Percentiles rank a stretch among this genome's conserved stretches.
These are phyloP conservation scores for Urocolius indicus DNA, from an alignment of 2,113 vertebrate species.

Conservation along the genomic window DNA sequence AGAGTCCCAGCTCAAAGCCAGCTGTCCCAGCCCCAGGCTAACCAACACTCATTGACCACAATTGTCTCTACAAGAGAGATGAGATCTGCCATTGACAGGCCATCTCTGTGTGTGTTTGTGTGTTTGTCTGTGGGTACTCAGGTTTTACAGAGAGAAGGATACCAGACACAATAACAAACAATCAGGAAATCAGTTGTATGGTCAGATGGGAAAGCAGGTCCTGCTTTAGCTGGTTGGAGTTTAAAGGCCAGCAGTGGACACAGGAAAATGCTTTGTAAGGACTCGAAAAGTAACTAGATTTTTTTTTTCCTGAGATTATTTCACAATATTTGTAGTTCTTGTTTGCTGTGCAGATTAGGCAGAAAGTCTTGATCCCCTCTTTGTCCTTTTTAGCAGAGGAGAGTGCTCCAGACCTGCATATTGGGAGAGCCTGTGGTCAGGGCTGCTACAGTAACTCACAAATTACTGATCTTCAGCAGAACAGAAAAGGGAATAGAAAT, in stretches of 20 bases:
- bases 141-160: background rate
- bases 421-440: background rate
- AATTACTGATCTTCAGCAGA: constrained; percentile 1
- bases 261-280: constrained; percentile 18
- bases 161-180: constrained; percentile 42
- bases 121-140: background rate
- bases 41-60: background rate
- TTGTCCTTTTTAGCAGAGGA: background rate
- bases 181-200: constrained; percentile 4
- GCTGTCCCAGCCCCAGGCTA: background rate
- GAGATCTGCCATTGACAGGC: background rate
- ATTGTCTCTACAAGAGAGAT: background rate
- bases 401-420: background rate
- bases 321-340: constrained; percentile 43
- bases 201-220: background rate
- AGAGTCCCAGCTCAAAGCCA: background rate
- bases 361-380: background rate
- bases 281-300: background rate
- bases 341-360: background rate
- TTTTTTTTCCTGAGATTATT: constrained; percentile 54
- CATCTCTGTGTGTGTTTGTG: background rate
- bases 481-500: background rate
- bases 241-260: constrained; percentile 43
- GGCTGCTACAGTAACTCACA: background rate
- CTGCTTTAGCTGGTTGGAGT: background rate